These are phyloP conservation scores for Hydroisotoma schaefferi DNA, from an alignment of 2,888 invertebrate genomes.

Conservation along the genomic window DNA sequence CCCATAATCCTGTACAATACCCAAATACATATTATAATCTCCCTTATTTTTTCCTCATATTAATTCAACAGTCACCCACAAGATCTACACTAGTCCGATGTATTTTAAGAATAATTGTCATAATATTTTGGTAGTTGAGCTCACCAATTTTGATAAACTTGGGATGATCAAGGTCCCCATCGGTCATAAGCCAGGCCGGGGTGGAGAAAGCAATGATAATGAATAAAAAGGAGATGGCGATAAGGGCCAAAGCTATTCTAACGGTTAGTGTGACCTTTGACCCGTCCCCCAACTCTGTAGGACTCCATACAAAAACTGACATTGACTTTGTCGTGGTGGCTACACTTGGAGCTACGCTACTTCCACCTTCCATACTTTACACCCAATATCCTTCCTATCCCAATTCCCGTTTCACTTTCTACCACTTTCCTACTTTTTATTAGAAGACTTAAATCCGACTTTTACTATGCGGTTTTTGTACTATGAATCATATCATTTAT, in stretches of 20 bases:
- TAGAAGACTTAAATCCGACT: too few species aligned
- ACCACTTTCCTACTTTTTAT: too few species aligned
- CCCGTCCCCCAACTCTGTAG: constrained; percentile 28
- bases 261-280: constrained; percentile 26
- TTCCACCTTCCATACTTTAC: constrained; percentile 17
- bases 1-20: constrained; percentile 75
- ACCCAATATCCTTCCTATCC: background rate
- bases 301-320: constrained; percentile 47
- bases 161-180: constrained; percentile 70
- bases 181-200: constrained; percentile 82
- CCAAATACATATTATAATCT: background rate
- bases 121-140: constrained; percentile 43
- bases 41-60: background rate
- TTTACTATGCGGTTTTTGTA: too few species aligned
- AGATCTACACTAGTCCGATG: background rate
- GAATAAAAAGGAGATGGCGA: constrained; percentile 63
- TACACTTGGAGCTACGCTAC: constrained; percentile 34
- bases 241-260: constrained; percentile 31
- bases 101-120: background rate
- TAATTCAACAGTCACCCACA: background rate
- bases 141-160: constrained; percentile 78
- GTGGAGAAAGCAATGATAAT: constrained; percentile 77
- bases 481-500: too few species aligned
- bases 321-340: constrained; percentile 44
- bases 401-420: too few species aligned